These are phyloP conservation scores for Synergus laeviventris DNA, from an alignment of 2,888 invertebrate genomes.

Conservation along the genomic window DNA sequence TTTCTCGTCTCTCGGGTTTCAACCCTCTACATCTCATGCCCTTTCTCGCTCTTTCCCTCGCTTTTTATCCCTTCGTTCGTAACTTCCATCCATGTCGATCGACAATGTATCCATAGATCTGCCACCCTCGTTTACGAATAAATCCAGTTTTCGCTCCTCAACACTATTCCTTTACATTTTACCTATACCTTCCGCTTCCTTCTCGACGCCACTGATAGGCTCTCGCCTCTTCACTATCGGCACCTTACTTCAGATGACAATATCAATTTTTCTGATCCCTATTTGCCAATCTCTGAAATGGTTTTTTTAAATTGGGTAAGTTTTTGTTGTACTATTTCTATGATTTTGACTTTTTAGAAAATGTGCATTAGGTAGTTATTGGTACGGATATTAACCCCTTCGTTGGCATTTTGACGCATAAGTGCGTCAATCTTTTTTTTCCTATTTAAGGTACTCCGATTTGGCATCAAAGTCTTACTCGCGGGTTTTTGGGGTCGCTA, in stretches of 20 bases:
- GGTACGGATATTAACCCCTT: no score
- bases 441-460: no score
- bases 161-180: conserved; percentile 10
- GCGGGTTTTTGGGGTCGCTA: no score
- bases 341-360: no score
- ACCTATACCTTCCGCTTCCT: conserved; percentile 27
- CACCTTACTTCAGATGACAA: not conserved
- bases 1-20: not conserved
- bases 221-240: not conserved
- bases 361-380: no score
- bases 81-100: conserved; percentile 48
- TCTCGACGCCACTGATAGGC: conserved; percentile 8
- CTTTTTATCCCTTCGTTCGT: conserved; percentile 44
- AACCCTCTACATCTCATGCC: not conserved
- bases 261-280: not conserved
- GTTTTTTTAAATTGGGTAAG: not conserved
- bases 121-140: conserved; percentile 42
- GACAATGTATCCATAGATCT: conserved; percentile 42
- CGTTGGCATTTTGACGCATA: no score
- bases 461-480: no score
- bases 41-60: conserved; percentile 43
- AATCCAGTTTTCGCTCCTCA: conserved; percentile 42
- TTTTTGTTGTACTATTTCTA: no score
- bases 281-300: not conserved
- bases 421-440: no score